Conservation (phyloP, 2,113 vertebrate species). For the Mixornis gularis region DNA sequence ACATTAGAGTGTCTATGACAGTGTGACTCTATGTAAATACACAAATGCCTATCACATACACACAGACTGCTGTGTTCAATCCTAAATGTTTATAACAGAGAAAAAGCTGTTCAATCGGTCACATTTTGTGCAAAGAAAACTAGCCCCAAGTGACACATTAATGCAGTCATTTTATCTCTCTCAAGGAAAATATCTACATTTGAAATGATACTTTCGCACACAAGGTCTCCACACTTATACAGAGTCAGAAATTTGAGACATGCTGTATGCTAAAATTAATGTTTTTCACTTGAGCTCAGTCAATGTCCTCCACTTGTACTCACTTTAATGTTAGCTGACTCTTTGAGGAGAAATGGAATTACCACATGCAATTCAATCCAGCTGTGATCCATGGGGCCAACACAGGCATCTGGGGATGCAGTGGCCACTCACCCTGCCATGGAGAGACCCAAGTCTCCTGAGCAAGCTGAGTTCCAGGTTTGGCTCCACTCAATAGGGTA, state of each 20-base stretch:
- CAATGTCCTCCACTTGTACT: background rate
- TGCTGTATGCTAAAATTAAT: background rate
- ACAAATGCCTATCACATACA: background rate
- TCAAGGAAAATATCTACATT: background rate
- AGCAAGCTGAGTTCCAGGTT: background rate
- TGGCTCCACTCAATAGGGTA: background rate
- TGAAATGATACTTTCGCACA: background rate
- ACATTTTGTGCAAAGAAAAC: slow-evolving; percentile 6
- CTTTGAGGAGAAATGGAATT: background rate
- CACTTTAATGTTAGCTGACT: background rate
- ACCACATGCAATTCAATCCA: background rate
- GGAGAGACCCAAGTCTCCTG: background rate
- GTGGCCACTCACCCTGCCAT: fast-evolving
- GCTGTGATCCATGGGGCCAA: fast-evolving
- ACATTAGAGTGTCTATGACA: background rate
- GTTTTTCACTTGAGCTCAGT: background rate
- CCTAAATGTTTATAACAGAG: background rate
- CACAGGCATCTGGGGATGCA: background rate
- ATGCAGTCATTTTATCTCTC: background rate
- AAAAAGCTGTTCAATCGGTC: background rate
- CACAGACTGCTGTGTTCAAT: background rate
- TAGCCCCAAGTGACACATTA: background rate
- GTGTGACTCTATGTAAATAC: background rate
- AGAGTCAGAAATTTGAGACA: background rate
- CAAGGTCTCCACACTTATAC: background rate